Percentiles rank a stretch among this genome's conserved stretches.
phyloP scores from a whole-genome alignment of 1,140 invertebrate genomes.

The Gonatopus flavifemur region DNA sequence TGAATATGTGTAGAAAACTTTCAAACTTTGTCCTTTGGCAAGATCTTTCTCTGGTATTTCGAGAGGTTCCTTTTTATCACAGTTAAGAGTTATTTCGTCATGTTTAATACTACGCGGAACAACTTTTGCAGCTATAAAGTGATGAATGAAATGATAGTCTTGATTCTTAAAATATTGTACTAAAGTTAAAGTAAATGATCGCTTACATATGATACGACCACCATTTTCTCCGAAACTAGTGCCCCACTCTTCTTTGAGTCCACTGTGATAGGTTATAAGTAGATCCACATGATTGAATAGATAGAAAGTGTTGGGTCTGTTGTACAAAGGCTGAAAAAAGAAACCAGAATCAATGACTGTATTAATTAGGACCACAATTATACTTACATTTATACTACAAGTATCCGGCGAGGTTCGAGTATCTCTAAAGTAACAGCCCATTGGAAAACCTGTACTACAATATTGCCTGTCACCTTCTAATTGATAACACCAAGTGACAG shows the following conservation, averaged over 20 bases:
- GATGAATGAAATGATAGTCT: slow-evolving; percentile 3
- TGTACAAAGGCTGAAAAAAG: slow-evolving; percentile 14
- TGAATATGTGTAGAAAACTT: slow-evolving; percentile 85
- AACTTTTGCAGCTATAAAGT: slow-evolving; percentile 67
- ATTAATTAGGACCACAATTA: not conserved
- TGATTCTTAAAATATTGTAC: not conserved
- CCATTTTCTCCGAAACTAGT: slow-evolving; percentile 73
- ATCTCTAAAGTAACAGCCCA: slow-evolving; percentile 88
- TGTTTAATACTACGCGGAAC: slow-evolving; percentile 80
- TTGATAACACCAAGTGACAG: slow-evolving; percentile 92
- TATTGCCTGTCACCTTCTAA: slow-evolving; percentile 76
- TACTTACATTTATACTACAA: slow-evolving; percentile 63
- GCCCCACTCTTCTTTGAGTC: slow-evolving; percentile 82
- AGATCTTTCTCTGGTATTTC: slow-evolving; percentile 66
- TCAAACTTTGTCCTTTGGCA: slow-evolving; percentile 60
- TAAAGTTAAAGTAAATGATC: slow-evolving; percentile 6
- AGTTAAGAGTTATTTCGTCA: slow-evolving; percentile 60
- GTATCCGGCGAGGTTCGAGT: slow-evolving; percentile 63
- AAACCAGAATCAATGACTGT: slow-evolving; percentile 2
- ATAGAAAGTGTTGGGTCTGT: slow-evolving; percentile 74
- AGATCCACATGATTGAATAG: slow-evolving; percentile 97
- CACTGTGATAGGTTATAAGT: slow-evolving; percentile 89
- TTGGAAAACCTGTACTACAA: slow-evolving; percentile 94
- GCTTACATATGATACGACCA: slow-evolving; percentile 85
- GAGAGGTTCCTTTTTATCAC: slow-evolving; percentile 61